Evolutionary conservation across 2,888 invertebrate genomes (phyloP).

Genomic region (Norana najaformis): DNA sequence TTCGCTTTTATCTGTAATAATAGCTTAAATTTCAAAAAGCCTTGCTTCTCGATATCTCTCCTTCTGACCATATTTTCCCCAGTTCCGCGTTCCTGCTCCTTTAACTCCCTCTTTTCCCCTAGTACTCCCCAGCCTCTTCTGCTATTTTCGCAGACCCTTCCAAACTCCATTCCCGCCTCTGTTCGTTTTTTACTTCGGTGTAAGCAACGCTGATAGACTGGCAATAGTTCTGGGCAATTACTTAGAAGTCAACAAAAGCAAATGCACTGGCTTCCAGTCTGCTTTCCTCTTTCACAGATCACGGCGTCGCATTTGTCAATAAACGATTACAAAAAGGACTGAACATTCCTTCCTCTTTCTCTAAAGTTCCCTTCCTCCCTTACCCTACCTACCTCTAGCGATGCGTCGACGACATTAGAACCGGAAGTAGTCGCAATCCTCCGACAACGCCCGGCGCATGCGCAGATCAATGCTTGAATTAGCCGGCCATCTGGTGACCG

Average conservation of each 20-base stretch:
- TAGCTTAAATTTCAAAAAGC: too few species aligned
- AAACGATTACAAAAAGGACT: neutral
- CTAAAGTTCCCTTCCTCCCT: neutral
- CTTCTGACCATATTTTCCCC: too few species aligned
- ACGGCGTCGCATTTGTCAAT: neutral
- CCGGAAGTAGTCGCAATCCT: neutral
- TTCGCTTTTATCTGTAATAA: too few species aligned
- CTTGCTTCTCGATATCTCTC: too few species aligned
- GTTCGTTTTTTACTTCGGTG: too few species aligned
- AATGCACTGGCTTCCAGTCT: neutral
- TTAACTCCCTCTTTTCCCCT: too few species aligned
- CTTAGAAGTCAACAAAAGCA: neutral
- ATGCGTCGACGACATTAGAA: neutral
- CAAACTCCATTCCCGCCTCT: neutral
- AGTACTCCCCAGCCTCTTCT: too few species aligned
- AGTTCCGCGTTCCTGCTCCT: too few species aligned
- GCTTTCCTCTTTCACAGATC: neutral
- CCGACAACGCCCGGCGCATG: neutral
- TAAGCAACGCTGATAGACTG: too few species aligned
- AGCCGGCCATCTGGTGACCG: neutral
- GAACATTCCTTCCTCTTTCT: neutral
- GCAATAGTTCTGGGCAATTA: neutral
- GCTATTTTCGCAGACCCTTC: too few species aligned
- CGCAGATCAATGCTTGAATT: slow-evolving; percentile 7
- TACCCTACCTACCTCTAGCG: neutral